Evolutionary conservation across 2,113 vertebrate species (phyloP), one percentile per base, ranked within the genome.

Genomic region (Leucopternis melanops): DNA sequence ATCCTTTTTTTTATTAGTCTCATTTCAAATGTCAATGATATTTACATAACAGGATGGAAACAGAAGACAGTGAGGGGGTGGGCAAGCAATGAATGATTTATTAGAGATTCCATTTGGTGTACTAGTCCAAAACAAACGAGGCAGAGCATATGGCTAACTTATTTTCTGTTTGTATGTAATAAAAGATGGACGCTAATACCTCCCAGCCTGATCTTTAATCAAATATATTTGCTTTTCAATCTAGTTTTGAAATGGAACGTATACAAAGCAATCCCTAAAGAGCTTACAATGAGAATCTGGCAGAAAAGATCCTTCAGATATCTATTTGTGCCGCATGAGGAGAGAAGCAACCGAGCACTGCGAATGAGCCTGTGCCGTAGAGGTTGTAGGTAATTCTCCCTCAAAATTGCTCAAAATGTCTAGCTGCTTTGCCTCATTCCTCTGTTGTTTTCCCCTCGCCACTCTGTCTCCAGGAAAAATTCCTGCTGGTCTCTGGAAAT

Each of bases 31-130:
- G 75, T 93, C 87, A 82, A 81, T 14, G 73, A 70, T 95, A 87
- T 95, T 95, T 95, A 95, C 84, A 69, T 40, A 85, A 80, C 54
- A 95, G 57, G 71, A 89, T 50, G 62, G 92, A 94, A 96, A 87
- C 54, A 89, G 62, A 92, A 85, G 86, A 77, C 81, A 88, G 70
- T 78, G 70, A 92, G 58, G 74, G 71, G 62, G 52, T 80, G 78
- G n/a, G 70, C 81, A 94, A 89, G 52, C 52, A 94, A 88, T 42
- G 61, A 94, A 95, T 77, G 74, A 94, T 94, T 90, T 97, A 97
- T 95, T 92, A 92, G 70, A 44, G 40, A 84, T 75, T 85, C 70
- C 58, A 62, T 92, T 95, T 16, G 29, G 57, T 85, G 58, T n/a
- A 61, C 26, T 81, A 87, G 91, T 85, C 83, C 95, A 89, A 92